These are phyloP conservation scores for Melipona quadrifasciata DNA, from an alignment of 1,140 invertebrate genomes.

Conservation along the genomic window DNA sequence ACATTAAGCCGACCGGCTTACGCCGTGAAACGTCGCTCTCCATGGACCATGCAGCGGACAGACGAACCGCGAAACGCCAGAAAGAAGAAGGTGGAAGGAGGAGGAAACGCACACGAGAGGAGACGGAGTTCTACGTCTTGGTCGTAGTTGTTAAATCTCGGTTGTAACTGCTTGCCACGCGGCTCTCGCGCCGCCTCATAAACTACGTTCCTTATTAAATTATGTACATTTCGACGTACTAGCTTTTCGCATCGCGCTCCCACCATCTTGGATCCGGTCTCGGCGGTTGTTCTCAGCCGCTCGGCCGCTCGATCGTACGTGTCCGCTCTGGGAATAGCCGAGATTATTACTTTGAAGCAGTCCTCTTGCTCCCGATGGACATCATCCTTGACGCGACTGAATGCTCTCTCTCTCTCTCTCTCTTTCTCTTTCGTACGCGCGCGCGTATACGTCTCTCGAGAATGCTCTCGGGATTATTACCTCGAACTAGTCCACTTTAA, in stretches of 20 bases:
- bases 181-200: conserved; percentile 53
- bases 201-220: conserved; percentile 74
- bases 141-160: conserved; percentile 62
- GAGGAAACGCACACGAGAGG: conserved; percentile 4
- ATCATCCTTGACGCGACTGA: neutral
- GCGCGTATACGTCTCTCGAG: neutral
- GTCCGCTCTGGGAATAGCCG: neutral
- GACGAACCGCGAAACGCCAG: conserved; percentile 60
- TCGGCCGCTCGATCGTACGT: neutral
- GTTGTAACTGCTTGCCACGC: conserved; percentile 41
- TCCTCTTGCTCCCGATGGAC: neutral
- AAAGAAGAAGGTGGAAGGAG: conserved; percentile 20
- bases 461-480: neutral
- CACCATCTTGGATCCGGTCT: conserved; percentile 13
- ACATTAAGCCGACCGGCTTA: conserved; percentile 72
- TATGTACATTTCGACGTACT: conserved; percentile 36
- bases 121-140: neutral
- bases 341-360: neutral
- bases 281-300: neutral
- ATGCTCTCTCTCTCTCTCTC: too few species aligned
- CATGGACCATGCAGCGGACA: conserved; percentile 62
- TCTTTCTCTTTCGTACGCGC: too few species aligned
- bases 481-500: neutral
- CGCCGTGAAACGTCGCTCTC: conserved; percentile 59
- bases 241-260: conserved; percentile 1